These are phyloP conservation scores for Phragmatobia fuliginosa DNA, from an alignment of 2,888 invertebrate species.

Conservation along the genomic window DNA sequence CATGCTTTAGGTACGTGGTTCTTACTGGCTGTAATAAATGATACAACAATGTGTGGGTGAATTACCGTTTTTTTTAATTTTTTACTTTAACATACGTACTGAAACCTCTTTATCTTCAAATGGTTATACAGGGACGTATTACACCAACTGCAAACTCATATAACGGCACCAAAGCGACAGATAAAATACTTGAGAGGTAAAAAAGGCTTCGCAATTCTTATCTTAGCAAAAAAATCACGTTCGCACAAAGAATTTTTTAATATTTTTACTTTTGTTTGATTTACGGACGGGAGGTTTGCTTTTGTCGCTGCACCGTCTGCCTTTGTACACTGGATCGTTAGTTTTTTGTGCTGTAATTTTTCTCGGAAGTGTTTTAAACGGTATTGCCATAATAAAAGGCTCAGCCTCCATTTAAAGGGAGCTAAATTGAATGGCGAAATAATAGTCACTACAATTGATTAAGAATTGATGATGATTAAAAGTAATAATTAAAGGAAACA, in stretches of 20 bases:
- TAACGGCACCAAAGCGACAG: not conserved
- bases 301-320: slow-evolving; percentile 21
- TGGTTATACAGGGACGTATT: not conserved
- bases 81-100: not conserved
- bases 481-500: not conserved
- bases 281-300: slow-evolving; percentile 36
- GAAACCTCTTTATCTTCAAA: not conserved
- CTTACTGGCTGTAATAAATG: not conserved
- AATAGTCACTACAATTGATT: not conserved
- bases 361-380: slow-evolving; percentile 10
- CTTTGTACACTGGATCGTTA: slow-evolving; percentile 33
- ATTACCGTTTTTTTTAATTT: not conserved
- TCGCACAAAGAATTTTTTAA: slow-evolving; percentile 42
- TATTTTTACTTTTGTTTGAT: slow-evolving; percentile 49
- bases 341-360: slow-evolving; percentile 23
- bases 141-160: not conserved
- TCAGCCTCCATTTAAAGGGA: not conserved
- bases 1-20: not conserved
- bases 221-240: slow-evolving; percentile 30
- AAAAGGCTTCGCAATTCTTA: not conserved
- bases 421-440: not conserved
- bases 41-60: not conserved
- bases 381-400: not conserved
- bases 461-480: not conserved
- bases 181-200: not conserved